phyloP scores from a whole-genome alignment of 2,797 vertebrate species.

The Muraenolepis orangiensis region DNA sequence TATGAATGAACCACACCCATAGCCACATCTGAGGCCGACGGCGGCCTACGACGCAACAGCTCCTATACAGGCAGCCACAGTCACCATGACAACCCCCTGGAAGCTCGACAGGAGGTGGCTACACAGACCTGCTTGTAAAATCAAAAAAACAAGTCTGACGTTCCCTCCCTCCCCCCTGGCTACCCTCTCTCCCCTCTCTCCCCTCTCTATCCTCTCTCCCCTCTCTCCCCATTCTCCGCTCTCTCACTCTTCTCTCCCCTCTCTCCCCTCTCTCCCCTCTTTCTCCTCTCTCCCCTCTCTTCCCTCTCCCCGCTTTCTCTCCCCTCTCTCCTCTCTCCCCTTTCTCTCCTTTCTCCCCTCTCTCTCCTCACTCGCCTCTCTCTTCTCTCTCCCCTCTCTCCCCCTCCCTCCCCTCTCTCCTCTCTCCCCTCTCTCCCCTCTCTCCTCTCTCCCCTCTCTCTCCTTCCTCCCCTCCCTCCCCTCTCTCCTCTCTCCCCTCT shows the following conservation, averaged over 20 bases:
- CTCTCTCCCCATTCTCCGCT: conserved; percentile 3
- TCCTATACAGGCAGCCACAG: conserved; percentile 56
- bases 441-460: too few species aligned
- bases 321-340: background rate
- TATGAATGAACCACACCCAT: background rate
- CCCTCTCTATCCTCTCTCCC: conserved; percentile 10
- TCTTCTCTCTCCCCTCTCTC: conserved; percentile 28
- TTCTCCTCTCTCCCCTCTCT: background rate
- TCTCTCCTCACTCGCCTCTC: background rate
- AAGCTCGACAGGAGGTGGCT: conserved; percentile 70
- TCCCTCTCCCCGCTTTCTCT: conserved; percentile 20
- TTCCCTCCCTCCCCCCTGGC: background rate
- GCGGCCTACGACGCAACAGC: conserved; percentile 45
- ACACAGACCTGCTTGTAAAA: conserved; percentile 57
- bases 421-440: too few species aligned
- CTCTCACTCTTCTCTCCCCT: conserved; percentile 12
- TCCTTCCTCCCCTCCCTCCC: too few species aligned
- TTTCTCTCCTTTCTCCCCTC: conserved; percentile 19
- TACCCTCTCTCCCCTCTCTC: conserved; percentile 23
- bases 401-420: background rate
- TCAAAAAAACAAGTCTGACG: conserved; percentile 53
- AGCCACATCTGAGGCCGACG: conserved; percentile 50
- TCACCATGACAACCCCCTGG: conserved; percentile 75
- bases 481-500: too few species aligned
- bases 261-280: conserved; percentile 11